Percentiles rank a stretch among this genome's conserved stretches.
These are phyloP conservation scores for Falco biarmicus DNA, from an alignment of 2,797 vertebrate species.

Conservation along the genomic window DNA sequence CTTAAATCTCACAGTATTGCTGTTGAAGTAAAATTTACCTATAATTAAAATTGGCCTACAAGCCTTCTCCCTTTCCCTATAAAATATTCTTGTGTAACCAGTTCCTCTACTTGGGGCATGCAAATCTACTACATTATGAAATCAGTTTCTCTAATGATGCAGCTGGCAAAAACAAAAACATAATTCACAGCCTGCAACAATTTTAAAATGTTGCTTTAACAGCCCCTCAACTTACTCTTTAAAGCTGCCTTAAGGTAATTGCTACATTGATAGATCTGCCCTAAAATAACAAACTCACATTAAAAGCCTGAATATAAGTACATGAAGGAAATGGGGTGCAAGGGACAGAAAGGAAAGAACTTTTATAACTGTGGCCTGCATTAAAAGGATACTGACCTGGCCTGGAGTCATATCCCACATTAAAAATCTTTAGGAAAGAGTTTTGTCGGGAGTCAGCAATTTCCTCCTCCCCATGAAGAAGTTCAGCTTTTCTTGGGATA, in stretches of 20 bases:
- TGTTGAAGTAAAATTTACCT: constrained; percentile 9
- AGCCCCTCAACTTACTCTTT: not conserved
- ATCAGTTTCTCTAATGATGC: constrained; percentile 32
- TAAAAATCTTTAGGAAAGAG: not conserved
- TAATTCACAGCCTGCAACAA: constrained; percentile 15
- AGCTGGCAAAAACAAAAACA: constrained; percentile 28
- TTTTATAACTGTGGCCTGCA: not conserved
- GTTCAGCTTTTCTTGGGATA: constrained; percentile 7
- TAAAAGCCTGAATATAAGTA: not conserved
- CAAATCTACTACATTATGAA: constrained; percentile 22
- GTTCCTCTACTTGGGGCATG: not conserved
- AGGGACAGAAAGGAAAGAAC: not conserved
- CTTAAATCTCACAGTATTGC: not conserved
- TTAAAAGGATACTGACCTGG: not conserved
- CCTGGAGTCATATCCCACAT: not conserved
- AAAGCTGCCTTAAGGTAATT: not conserved
- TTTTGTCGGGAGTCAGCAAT: not conserved
- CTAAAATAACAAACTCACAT: not conserved
- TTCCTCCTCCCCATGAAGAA: not conserved
- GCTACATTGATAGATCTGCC: not conserved
- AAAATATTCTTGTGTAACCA: constrained; percentile 10
- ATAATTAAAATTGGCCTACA: constrained; percentile 22
- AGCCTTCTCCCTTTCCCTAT: not conserved
- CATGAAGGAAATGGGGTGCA: not conserved
- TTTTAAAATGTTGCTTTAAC: not conserved